These are phyloP conservation scores for Rhynchonycteris naso DNA, from an alignment of 2,797 vertebrate species.

Conservation along the genomic window DNA sequence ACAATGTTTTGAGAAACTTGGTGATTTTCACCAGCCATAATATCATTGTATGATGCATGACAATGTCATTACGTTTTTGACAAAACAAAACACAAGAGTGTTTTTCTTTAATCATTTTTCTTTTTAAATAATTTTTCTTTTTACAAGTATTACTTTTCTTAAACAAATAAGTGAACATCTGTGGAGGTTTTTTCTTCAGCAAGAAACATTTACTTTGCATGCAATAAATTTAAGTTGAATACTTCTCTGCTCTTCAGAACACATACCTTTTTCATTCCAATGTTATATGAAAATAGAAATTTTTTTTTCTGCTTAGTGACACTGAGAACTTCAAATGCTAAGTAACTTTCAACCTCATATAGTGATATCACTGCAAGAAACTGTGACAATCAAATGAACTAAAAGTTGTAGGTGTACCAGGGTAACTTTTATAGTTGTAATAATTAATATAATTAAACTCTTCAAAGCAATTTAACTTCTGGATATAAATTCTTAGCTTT, in stretches of 20 bases:
- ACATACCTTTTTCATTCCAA: neutral
- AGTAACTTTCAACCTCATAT: neutral
- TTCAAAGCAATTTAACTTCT: neutral
- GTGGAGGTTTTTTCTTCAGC: neutral
- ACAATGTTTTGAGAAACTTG: neutral
- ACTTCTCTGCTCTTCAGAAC: neutral
- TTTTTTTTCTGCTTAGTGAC: neutral
- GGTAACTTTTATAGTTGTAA: neutral
- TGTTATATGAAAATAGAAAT: neutral
- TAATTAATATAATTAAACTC: neutral
- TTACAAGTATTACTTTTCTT: neutral
- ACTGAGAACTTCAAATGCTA: neutral
- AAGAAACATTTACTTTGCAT: neutral
- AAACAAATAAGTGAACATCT: neutral
- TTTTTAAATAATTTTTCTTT: neutral
- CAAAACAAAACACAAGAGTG: neutral
- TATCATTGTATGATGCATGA: neutral
- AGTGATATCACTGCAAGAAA: neutral
- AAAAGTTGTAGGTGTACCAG: neutral
- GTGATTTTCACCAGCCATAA: neutral
- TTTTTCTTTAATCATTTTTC: neutral
- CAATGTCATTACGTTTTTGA: neutral
- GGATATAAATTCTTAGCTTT: neutral
- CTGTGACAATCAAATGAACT: neutral
- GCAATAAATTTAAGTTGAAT: neutral